A percentile compares a stretch with the other conserved stretches of the same genome.
Conservation (phyloP, 2,888 invertebrate species). For the Fabriciana adippe region DNA sequence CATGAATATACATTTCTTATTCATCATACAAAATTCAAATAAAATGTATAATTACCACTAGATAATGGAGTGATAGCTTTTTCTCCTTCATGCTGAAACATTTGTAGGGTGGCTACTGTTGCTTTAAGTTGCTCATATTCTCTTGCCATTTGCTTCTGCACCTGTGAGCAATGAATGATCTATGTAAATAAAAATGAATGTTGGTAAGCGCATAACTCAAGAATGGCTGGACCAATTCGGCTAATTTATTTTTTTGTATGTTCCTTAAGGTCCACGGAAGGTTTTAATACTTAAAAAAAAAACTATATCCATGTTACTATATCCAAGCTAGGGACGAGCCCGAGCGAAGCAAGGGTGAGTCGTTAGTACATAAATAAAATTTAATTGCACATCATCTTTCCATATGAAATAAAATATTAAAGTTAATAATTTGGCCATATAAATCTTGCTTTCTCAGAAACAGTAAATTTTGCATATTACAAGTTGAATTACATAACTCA, state of each 20-base stretch:
- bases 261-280: no score
- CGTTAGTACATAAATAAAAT: neutral
- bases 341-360: no score
- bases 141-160: conserved; percentile 92
- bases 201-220: no score
- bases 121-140: conserved; percentile 96
- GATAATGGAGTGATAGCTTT: conserved; percentile 71
- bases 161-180: conserved; percentile 73
- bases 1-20: no score
- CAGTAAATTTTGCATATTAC: conserved; percentile 9
- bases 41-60: conserved; percentile 57
- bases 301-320: no score
- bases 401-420: neutral
- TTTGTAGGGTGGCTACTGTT: conserved; percentile 87
- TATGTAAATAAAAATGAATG: no score
- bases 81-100: conserved; percentile 87
- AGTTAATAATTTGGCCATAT: conserved; percentile 1
- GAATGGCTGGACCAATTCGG: no score
- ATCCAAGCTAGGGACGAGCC: no score
- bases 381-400: no score
- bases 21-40: neutral
- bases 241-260: no score
- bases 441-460: neutral
- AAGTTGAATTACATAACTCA: conserved; percentile 14
- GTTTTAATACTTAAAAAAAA: no score